phyloP scores from a whole-genome alignment of 2,797 vertebrate species.

The Anisognathus igniventris region DNA sequence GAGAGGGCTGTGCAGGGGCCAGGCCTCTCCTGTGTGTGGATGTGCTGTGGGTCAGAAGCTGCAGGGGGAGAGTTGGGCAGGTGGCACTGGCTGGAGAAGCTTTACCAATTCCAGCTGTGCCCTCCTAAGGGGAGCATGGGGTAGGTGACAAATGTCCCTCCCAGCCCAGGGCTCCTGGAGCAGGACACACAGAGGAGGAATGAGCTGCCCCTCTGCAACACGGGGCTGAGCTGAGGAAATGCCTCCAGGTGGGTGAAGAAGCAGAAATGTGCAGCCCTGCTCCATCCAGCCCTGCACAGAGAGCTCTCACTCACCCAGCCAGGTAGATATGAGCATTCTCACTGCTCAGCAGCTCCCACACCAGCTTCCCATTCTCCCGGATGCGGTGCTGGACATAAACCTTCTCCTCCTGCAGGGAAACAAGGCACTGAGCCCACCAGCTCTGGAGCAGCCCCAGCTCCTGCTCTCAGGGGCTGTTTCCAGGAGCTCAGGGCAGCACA shows the following conservation, averaged over 20 bases:
- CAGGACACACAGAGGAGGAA: background rate
- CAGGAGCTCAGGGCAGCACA: background rate
- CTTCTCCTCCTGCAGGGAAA: constrained; percentile 81
- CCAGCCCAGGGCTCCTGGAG: background rate
- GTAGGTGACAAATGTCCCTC: background rate
- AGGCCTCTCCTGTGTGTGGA: background rate
- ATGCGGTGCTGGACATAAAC: constrained; percentile 92
- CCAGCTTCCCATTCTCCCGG: constrained; percentile 71
- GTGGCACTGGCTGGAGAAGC: accelerated
- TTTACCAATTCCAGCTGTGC: background rate
- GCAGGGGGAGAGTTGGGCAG: background rate
- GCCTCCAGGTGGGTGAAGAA: background rate
- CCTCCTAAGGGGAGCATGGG: background rate
- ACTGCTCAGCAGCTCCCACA: constrained; percentile 85
- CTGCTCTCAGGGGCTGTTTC: background rate
- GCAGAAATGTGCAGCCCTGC: accelerated
- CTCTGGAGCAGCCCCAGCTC: background rate
- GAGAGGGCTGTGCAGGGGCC: background rate
- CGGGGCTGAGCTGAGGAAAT: accelerated
- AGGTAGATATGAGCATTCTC: constrained; percentile 82
- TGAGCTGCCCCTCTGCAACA: background rate
- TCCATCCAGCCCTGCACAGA: background rate
- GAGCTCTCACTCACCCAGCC: constrained; percentile 83
- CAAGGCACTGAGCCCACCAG: background rate
- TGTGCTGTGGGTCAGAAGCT: background rate